These are phyloP conservation scores for Nymphalis io DNA, from an alignment of 1,140 invertebrate species.

Conservation along the genomic window DNA sequence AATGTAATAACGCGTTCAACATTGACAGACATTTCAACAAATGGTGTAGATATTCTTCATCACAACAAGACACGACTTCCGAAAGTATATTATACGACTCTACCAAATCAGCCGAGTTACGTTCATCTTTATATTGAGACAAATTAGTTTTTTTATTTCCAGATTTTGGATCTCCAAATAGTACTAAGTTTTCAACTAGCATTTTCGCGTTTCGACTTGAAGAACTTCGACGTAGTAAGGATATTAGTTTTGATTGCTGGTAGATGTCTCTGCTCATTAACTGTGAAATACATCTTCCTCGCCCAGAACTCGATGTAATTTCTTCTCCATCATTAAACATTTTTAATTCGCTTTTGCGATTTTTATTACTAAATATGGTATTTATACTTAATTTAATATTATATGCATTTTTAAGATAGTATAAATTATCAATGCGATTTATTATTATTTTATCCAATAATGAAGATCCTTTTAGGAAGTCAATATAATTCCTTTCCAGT, in stretches of 20 bases:
- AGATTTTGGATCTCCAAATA: conserved; percentile 32
- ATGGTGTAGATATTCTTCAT: conserved; percentile 64
- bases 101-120: conserved; percentile 55
- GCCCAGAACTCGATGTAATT: conserved; percentile 45
- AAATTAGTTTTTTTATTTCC: conserved; percentile 45
- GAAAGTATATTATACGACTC: conserved; percentile 55
- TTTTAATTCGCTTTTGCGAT: conserved; percentile 39
- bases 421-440: conserved; percentile 62
- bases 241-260: conserved; percentile 45
- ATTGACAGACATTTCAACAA: conserved; percentile 56
- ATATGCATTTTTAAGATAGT: conserved; percentile 70
- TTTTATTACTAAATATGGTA: conserved; percentile 54
- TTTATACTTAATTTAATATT: conserved; percentile 54
- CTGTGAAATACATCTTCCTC: conserved; percentile 51
- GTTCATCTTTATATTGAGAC: conserved; percentile 57
- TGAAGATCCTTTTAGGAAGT: conserved; percentile 68
- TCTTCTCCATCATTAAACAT: conserved; percentile 45
- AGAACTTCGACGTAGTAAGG: conserved; percentile 53
- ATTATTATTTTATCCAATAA: conserved; percentile 53
- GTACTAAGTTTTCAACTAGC: conserved; percentile 59
- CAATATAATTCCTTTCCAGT: conserved; percentile 69
- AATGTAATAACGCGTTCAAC: conserved; percentile 62
- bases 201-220: conserved; percentile 51
- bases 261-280: conserved; percentile 48
- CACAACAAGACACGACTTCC: conserved; percentile 57